Conservation (phyloP, 2,797 vertebrate species). For the Limnodromus scolopaceus region DNA sequence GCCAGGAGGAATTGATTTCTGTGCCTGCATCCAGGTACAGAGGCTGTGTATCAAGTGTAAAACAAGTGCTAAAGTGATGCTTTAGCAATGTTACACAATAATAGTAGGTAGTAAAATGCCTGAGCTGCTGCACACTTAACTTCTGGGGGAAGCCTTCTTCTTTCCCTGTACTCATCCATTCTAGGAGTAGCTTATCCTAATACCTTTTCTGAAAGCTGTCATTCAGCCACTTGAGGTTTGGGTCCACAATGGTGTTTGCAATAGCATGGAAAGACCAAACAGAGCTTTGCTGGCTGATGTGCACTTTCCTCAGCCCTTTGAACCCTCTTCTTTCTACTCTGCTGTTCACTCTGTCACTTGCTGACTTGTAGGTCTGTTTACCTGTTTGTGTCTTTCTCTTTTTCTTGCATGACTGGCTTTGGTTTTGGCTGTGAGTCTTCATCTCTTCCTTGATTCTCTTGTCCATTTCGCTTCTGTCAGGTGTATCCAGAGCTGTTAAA, state of each 20-base stretch:
- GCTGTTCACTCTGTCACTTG: not conserved
- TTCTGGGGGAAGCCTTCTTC: not conserved
- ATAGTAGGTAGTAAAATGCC: not conserved
- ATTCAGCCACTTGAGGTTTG: not conserved
- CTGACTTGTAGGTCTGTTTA: not conserved
- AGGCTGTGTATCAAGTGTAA: not conserved
- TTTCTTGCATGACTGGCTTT: not conserved
- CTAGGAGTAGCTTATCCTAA: not conserved
- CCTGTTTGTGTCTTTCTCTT: not conserved
- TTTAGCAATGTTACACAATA: rapidly evolving
- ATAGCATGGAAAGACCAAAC: not conserved
- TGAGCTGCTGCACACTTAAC: not conserved
- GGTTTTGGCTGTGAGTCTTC: conserved; percentile 36
- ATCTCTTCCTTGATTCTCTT: conserved; percentile 54
- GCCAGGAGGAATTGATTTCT: not conserved
- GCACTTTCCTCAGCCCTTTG: not conserved
- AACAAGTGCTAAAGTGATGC: not conserved
- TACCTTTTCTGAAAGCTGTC: not conserved
- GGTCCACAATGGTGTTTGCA: not conserved
- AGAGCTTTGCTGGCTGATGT: not conserved
- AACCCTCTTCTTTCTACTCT: not conserved
- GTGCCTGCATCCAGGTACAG: not conserved
- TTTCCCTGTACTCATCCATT: not conserved
- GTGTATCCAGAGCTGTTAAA: conserved; percentile 98
- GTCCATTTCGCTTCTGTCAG: conserved; percentile 80